Evolutionary conservation across 2,113 vertebrate genomes (phyloP).

Genomic region (Oncorhynchus clarkii): DNA sequence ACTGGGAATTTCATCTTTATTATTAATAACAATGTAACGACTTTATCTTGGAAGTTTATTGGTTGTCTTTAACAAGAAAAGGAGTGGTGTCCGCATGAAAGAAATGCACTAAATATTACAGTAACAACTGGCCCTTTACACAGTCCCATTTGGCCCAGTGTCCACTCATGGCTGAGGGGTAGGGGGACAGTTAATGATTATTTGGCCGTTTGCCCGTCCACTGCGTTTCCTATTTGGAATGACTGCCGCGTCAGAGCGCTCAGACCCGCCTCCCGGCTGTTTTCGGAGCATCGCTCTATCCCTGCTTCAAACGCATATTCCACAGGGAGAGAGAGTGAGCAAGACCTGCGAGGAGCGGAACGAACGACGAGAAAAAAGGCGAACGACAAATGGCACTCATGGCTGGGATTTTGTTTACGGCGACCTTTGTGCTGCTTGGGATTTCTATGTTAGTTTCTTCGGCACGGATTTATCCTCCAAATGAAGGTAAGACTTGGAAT

Average conservation of each 20-base stretch:
- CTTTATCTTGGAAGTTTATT: too few relatives aligned
- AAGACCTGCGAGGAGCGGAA: constrained; percentile 66
- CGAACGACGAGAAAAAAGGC: constrained; percentile 45
- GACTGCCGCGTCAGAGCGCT: constrained; percentile 72
- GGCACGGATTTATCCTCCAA: constrained; percentile 85
- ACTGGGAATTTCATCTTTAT: too few relatives aligned
- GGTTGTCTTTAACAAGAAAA: too few relatives aligned
- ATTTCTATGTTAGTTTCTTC: constrained; percentile 79
- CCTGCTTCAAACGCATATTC: constrained; percentile 82
- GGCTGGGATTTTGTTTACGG: constrained; percentile 81
- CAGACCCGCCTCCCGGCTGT: constrained; percentile 79
- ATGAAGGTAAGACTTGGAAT: constrained; percentile 81
- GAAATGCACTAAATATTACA: background rate
- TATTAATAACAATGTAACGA: too few relatives aligned
- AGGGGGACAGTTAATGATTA: constrained; percentile 53
- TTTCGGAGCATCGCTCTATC: constrained; percentile 71
- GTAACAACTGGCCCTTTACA: constrained; percentile 11
- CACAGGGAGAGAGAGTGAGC: constrained; percentile 76
- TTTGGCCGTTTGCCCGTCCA: constrained; percentile 16
- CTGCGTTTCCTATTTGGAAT: constrained; percentile 61
- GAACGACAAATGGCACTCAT: constrained; percentile 73
- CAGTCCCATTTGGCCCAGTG: background rate
- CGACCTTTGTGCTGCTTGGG: constrained; percentile 78
- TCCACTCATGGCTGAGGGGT: constrained; percentile 7
- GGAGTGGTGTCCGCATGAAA: too few relatives aligned